A percentile compares a stretch with the other conserved stretches of the same genome.
phyloP scores from a whole-genome alignment of 2,113 vertebrate species.

The Macrotis lagotis region DNA sequence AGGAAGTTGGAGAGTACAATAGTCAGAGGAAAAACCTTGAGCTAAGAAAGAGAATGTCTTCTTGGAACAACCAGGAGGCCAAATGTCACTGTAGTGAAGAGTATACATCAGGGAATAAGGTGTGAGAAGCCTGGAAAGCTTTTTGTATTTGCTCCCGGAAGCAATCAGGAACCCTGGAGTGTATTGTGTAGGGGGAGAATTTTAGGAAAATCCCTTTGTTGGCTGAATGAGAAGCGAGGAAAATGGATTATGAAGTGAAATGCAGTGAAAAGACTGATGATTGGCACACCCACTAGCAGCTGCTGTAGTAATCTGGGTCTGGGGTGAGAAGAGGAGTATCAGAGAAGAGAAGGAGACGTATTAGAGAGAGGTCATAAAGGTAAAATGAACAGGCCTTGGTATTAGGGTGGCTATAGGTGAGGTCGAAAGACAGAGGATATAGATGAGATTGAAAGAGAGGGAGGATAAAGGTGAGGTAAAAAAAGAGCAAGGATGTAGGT shows the following conservation, averaged over 20 bases:
- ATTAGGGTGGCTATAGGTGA: background rate
- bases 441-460: too few relatives aligned
- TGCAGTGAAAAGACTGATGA: background rate
- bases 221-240: too few relatives aligned
- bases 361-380: background rate
- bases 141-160: background rate
- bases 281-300: background rate
- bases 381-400: background rate
- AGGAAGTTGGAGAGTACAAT: background rate
- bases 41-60: background rate
- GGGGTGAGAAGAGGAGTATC: background rate
- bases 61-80: background rate
- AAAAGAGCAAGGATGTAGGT: too few relatives aligned
- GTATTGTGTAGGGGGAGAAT: background rate
- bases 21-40: background rate
- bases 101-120: background rate
- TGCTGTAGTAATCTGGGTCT: background rate
- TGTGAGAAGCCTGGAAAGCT: background rate
- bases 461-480: too few relatives aligned
- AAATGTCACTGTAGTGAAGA: background rate
- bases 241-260: background rate
- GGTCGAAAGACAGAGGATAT: too few relatives aligned
- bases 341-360: background rate
- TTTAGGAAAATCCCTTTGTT: background rate
- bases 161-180: background rate